Evolutionary conservation across 2,113 vertebrate genomes (phyloP).

Genomic region (Amia ocellicauda): DNA sequence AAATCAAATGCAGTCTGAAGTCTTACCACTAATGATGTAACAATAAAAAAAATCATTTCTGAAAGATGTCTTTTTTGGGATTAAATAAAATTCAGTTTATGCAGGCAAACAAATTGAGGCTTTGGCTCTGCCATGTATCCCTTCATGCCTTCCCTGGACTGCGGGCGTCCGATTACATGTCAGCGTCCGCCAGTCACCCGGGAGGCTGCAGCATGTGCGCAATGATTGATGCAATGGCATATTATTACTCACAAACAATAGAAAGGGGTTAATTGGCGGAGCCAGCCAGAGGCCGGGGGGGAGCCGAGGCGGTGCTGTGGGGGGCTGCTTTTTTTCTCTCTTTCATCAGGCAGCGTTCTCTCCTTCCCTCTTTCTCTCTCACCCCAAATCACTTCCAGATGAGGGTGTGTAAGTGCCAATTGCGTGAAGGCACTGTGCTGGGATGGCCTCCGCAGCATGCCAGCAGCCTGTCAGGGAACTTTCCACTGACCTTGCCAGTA

Average conservation of each 20-base stretch:
- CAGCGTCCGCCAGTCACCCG: not conserved
- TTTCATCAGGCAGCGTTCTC: not conserved
- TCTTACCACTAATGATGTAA: too few relatives aligned
- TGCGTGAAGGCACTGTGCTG: conserved; percentile 5
- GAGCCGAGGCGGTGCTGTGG: too few relatives aligned
- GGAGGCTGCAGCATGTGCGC: not conserved
- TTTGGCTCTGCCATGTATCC: too few relatives aligned
- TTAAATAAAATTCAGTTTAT: too few relatives aligned
- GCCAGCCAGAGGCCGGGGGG: not conserved
- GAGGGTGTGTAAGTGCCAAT: conserved; percentile 16
- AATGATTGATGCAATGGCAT: not conserved
- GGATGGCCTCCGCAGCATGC: not conserved
- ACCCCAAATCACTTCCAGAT: conserved; percentile 24
- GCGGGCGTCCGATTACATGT: too few relatives aligned
- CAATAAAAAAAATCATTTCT: too few relatives aligned
- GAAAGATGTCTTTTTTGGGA: too few relatives aligned
- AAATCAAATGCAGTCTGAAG: too few relatives aligned
- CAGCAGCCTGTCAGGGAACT: conserved; percentile 11
- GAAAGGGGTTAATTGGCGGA: not conserved
- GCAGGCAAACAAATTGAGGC: too few relatives aligned
- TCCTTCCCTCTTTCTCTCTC: conserved; percentile 11
- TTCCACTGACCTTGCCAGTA: conserved; percentile 19
- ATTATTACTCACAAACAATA: conserved; percentile 2
- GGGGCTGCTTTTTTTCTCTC: not conserved
- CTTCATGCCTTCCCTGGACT: too few relatives aligned